phyloP scores from a whole-genome alignment of 1,140 invertebrate genomes.

The Ceratina japonica region DNA sequence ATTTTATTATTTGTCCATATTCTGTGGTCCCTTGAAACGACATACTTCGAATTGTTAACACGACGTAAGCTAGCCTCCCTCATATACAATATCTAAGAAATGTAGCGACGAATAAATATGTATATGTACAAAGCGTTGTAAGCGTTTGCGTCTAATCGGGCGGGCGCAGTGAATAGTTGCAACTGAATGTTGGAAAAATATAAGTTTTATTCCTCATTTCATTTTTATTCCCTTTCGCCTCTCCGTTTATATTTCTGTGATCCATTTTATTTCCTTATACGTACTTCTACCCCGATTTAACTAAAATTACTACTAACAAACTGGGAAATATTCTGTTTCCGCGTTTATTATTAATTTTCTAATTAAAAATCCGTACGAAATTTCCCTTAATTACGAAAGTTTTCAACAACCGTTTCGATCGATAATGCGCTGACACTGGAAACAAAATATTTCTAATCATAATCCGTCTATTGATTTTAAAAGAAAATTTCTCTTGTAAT shows the following conservation, averaged over 20 bases:
- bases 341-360: background rate
- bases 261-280: no score
- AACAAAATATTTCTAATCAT: conserved; percentile 58
- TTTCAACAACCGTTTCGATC: background rate
- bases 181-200: conserved; percentile 72
- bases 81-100: conserved; percentile 17
- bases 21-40: conserved; percentile 45
- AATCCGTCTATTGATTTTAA: conserved; percentile 15
- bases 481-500: conserved; percentile 17
- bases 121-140: conserved; percentile 38
- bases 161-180: conserved; percentile 51
- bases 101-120: conserved; percentile 21
- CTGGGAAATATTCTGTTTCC: conserved; percentile 29
- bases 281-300: no score
- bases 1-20: conserved; percentile 50
- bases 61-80: background rate
- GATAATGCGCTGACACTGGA: background rate
- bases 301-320: no score
- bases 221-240: conserved; percentile 40
- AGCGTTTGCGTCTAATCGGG: conserved; percentile 16
- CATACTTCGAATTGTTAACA: conserved; percentile 10
- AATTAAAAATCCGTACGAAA: background rate
- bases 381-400: background rate
- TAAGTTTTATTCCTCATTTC: conserved; percentile 66
- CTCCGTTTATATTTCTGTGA: no score